Evolutionary conservation across 2,888 invertebrate species (phyloP).

Genomic region (Tanytarsus gracilentus): DNA sequence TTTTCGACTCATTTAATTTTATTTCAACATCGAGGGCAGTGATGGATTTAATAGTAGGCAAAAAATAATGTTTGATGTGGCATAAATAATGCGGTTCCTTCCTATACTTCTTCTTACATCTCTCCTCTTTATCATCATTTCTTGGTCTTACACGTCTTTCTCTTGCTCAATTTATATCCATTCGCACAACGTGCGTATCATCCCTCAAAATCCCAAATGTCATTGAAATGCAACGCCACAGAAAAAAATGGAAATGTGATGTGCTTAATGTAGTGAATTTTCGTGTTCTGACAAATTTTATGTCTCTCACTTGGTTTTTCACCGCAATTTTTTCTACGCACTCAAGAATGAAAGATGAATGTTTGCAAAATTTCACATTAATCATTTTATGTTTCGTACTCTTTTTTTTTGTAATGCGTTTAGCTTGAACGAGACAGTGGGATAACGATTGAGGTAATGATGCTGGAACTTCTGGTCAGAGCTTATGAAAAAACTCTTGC

Average conservation of each 20-base stretch:
- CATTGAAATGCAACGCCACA: slow-evolving; percentile 21
- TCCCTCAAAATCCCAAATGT: slow-evolving; percentile 21
- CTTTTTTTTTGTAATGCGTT: no score
- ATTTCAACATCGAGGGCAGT: background rate
- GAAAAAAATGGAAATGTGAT: slow-evolving; percentile 21
- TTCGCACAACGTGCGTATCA: background rate
- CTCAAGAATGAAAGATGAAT: slow-evolving; percentile 18
- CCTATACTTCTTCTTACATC: background rate
- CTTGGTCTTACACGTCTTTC: slow-evolving; percentile 1
- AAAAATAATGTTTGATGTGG: slow-evolving; percentile 3
- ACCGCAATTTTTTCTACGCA: background rate
- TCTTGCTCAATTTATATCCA: slow-evolving; percentile 18
- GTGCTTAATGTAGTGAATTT: slow-evolving; percentile 26
- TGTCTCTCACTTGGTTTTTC: background rate
- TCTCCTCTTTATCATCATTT: background rate
- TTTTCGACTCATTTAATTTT: slow-evolving; percentile 22
- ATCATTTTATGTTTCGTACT: no score
- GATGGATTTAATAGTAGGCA: background rate
- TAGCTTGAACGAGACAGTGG: no score
- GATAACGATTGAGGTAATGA: no score
- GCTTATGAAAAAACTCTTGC: no score
- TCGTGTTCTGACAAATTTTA: slow-evolving; percentile 16
- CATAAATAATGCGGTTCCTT: slow-evolving; percentile 12
- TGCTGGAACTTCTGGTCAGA: no score
- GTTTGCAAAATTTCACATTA: slow-evolving; percentile 14